phyloP scores from a whole-genome alignment of 2,113 vertebrate genomes.

The Cinclus mexicanus region DNA sequence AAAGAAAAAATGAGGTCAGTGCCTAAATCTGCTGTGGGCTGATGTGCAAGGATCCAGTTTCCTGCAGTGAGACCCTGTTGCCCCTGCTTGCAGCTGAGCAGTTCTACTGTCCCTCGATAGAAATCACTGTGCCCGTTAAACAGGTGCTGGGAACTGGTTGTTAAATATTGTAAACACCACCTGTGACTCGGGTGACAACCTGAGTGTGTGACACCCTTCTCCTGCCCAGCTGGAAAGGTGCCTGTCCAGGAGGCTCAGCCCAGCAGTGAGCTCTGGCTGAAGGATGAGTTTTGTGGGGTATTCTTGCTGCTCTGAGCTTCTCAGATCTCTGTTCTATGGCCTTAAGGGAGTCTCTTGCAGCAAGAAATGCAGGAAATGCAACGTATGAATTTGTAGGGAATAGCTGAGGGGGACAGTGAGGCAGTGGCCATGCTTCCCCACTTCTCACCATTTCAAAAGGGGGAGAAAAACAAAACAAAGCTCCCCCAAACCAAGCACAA shows the following conservation, averaged over 20 bases:
- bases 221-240: background rate
- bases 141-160: background rate
- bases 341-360: background rate
- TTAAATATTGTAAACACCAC: background rate
- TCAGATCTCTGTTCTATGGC: background rate
- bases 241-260: background rate
- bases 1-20: fast-evolving
- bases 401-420: background rate
- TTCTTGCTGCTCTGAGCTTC: background rate
- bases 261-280: background rate
- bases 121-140: background rate
- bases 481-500: background rate
- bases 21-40: background rate
- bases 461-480: background rate
- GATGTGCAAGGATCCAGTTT: fast-evolving
- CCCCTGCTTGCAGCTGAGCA: background rate
- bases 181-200: fast-evolving
- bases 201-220: fast-evolving
- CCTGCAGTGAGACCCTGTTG: background rate
- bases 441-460: background rate
- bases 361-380: background rate
- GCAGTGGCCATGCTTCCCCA: fast-evolving
- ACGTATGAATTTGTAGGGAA: background rate
- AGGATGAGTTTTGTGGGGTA: fast-evolving
- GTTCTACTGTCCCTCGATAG: background rate